phyloP scores from a whole-genome alignment of 1,140 invertebrate genomes.

The Triops longicaudatus region DNA sequence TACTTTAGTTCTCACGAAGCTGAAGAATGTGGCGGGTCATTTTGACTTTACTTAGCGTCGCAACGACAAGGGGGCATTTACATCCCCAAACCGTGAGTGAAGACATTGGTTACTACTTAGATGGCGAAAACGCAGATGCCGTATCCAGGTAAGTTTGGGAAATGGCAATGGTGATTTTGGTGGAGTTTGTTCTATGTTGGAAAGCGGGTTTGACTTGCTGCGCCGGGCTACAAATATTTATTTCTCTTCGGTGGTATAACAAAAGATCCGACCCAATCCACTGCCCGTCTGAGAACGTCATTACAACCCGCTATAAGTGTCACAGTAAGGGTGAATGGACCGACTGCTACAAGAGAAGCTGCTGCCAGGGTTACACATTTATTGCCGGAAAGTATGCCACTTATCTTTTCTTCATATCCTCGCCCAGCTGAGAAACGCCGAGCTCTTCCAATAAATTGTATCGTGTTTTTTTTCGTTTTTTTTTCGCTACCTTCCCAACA shows the following conservation, averaged over 20 bases:
- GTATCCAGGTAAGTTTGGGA: slow-evolving; percentile 20
- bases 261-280: slow-evolving; percentile 41
- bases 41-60: not conserved
- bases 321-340: slow-evolving; percentile 44
- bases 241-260: not conserved
- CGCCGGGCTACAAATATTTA: not conserved
- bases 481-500: slow-evolving; percentile 10
- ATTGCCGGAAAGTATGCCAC: slow-evolving; percentile 40
- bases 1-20: slow-evolving; percentile 6
- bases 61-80: not conserved
- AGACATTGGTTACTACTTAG: slow-evolving; percentile 11
- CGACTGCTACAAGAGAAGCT: slow-evolving; percentile 45
- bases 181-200: not conserved
- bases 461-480: not conserved
- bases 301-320: slow-evolving; percentile 47
- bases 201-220: not conserved
- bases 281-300: slow-evolving; percentile 47
- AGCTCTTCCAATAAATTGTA: not conserved
- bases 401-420: slow-evolving; percentile 19
- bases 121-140: not conserved
- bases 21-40: slow-evolving; percentile 19
- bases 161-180: not conserved
- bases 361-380: slow-evolving; percentile 47
- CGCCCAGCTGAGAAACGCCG: not conserved
- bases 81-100: not conserved